phyloP scores from a whole-genome alignment of 1,140 invertebrate genomes.

The Homarus americanus region DNA sequence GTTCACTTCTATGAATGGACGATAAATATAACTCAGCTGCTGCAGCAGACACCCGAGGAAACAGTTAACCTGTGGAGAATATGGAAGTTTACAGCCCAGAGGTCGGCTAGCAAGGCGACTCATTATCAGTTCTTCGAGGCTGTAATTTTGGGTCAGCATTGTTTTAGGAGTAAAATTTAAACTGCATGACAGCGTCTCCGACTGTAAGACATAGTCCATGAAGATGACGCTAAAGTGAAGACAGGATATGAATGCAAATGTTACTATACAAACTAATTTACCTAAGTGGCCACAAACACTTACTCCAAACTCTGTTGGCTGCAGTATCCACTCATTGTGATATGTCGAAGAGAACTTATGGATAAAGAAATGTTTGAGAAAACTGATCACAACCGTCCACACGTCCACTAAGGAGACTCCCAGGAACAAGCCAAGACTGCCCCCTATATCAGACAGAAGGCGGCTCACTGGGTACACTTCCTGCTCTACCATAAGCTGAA shows the following conservation, averaged over 20 bases:
- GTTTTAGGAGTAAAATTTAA: too few relatives aligned
- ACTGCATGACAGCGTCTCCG: too few relatives aligned
- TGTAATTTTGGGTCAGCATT: background rate
- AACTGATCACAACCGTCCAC: slow-evolving; percentile 12
- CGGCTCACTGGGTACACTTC: slow-evolving; percentile 34
- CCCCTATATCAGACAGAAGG: slow-evolving; percentile 25
- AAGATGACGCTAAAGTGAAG: too few relatives aligned
- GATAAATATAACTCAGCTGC: too few relatives aligned
- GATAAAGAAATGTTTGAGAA: too few relatives aligned
- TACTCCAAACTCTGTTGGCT: too few relatives aligned
- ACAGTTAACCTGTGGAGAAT: background rate
- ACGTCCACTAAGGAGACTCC: slow-evolving; percentile 35
- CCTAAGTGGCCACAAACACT: too few relatives aligned
- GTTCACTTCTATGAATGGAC: background rate
- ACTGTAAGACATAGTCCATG: too few relatives aligned
- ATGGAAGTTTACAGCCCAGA: background rate
- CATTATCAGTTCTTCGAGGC: background rate
- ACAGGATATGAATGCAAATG: too few relatives aligned
- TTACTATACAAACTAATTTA: too few relatives aligned
- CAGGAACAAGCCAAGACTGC: slow-evolving; percentile 39
- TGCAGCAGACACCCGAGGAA: background rate
- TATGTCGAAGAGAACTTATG: too few relatives aligned
- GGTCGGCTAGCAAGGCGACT: slow-evolving; percentile 19
- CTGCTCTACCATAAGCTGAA: background rate
- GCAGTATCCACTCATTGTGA: too few relatives aligned